Base-by-base conservation (phyloP, 2,113 vertebrate species). In the Oxyruncus cristatus region DNA sequence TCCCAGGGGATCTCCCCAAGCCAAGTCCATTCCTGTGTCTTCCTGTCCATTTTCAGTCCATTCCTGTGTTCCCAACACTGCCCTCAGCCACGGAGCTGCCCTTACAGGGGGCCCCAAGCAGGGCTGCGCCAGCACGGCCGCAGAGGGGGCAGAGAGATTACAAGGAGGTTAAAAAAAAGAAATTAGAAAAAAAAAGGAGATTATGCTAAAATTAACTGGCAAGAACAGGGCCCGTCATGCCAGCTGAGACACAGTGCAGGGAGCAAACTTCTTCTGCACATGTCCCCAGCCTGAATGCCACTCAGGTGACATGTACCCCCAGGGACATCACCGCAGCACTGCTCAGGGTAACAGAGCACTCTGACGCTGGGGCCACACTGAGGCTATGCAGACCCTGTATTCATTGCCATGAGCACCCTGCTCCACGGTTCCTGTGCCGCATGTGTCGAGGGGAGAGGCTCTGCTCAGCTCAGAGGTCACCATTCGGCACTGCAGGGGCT, bases 161-260 rank as follows among this genome's bases (percentile, higher is more conserved):
- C 22, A 89, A 92, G 62, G 56, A 94, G 50, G 26, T 46, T 14
- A 62, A 62, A 46, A 49, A 44, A 44, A 62, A 33, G 27, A 8
- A 24, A 24, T 17, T 5, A 19, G 35, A 24, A 71, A 39, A 53
- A 39, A 37, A 33, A 7, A 27, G 3, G 47, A 95, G 63, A 95
- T 87, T 70, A 92, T 73, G 79, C 92, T 97, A 97, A 97, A 97
- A 97, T 97, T 97, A 97, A 94, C 78, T 13, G 6, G 71, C 76
- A 90, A 94, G 95, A 97, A 88, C 70, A 95, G 33, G 80, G 78
- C 27, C 81, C 5, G 5, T 58, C 42, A 2, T 58, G 65, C 53
- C 83, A 86, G 62, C 62, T 65, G 78, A 91, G 87, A 86, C 74
- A 76, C 5, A 4, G 62, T 0, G 32, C 72, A 58, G 46, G 50